These are phyloP conservation scores for Muscina levida DNA, from an alignment of 2,888 invertebrate species.

Conservation along the genomic window DNA sequence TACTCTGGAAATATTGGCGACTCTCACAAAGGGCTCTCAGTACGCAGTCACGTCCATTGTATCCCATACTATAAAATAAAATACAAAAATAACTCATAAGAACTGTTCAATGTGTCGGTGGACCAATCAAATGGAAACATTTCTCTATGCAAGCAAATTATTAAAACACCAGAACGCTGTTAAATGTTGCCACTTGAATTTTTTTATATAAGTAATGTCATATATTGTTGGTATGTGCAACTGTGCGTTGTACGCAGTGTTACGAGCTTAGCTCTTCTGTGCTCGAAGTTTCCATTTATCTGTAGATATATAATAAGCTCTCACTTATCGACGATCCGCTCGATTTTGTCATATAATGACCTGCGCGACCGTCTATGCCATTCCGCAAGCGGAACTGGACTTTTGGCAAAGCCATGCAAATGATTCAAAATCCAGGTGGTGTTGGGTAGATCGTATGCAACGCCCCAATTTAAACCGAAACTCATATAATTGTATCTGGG, in stretches of 20 bases:
- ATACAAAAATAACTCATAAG: conserved; percentile 20
- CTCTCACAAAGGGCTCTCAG: conserved; percentile 88
- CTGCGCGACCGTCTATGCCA: conserved; percentile 81
- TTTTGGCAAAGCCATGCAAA: conserved; percentile 74
- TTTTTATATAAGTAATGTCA: no score
- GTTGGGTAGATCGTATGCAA: conserved; percentile 84
- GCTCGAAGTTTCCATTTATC: background rate
- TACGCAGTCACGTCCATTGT: conserved; percentile 86
- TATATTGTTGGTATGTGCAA: no score
- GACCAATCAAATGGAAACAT: background rate
- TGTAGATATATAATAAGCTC: no score
- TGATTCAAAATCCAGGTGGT: conserved; percentile 80
- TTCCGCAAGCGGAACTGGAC: conserved; percentile 74
- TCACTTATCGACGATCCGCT: conserved; percentile 85
- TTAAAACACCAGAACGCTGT: no score
- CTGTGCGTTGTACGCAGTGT: no score
- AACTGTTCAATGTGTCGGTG: background rate
- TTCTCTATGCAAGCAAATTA: background rate
- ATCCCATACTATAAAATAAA: conserved; percentile 85
- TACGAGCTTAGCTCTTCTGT: no score
- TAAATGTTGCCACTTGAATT: no score
- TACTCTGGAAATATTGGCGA: conserved; percentile 84
- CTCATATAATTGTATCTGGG: conserved; percentile 82
- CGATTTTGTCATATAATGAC: conserved; percentile 74
- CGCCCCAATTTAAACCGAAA: conserved; percentile 86